Conservation (phyloP, 35 echinoderm and acorn worm species). For the Antedon bifida region DNA sequence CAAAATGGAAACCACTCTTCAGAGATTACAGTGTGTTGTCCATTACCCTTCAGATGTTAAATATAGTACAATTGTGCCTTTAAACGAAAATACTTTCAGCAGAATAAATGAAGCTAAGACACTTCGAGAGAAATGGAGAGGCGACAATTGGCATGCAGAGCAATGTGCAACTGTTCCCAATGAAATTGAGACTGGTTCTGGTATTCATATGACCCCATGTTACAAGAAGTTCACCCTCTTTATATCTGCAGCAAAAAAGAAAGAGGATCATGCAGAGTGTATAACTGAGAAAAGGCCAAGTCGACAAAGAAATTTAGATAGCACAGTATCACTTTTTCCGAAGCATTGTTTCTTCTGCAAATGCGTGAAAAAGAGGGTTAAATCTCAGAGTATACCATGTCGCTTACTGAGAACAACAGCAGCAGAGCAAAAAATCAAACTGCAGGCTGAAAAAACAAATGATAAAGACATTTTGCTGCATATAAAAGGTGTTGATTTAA, state of each 20-base stretch:
- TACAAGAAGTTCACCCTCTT: constrained; percentile 14
- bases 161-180: constrained; percentile 11
- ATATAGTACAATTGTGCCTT: constrained; percentile 3
- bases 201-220: constrained; percentile 16
- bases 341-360: constrained; percentile 9
- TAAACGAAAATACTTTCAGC: constrained; percentile 4
- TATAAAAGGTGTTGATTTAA: constrained; percentile 12
- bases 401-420: constrained; percentile 13
- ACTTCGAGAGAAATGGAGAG: constrained; percentile 16
- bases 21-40: no score
- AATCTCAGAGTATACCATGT: neutral
- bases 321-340: neutral
- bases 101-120: constrained; percentile 14
- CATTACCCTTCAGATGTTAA: no score
- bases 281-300: no score
- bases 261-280: neutral
- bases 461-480: no score
- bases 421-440: neutral
- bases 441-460: no score
- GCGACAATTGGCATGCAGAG: constrained; percentile 14
- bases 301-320: no score
- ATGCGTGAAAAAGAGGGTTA: constrained; percentile 12
- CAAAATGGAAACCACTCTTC: no score
- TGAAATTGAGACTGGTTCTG: constrained; percentile 7
- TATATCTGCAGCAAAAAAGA: constrained; percentile 7